Conservation (phyloP, 2,797 vertebrate genomes). For the Psittacula derbiana region DNA sequence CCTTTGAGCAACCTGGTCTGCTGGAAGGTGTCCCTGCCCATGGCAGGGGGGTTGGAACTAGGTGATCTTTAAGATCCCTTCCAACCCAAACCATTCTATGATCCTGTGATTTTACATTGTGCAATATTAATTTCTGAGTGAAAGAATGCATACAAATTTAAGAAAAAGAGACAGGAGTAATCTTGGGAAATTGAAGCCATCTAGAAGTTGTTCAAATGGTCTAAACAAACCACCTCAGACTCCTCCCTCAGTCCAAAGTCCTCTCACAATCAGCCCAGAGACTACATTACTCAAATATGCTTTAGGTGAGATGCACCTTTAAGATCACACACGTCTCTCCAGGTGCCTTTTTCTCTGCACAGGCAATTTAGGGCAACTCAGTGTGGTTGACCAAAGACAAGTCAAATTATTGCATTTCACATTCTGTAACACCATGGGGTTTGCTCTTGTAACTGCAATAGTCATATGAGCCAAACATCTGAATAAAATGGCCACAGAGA, state of each 20-base stretch:
- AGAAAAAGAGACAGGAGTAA: not conserved
- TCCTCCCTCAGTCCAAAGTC: not conserved
- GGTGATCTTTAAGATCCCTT: no score
- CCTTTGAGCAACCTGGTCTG: no score
- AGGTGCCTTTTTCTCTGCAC: not conserved
- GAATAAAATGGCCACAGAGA: not conserved
- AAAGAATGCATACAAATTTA: not conserved
- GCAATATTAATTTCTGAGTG: not conserved
- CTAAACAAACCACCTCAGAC: not conserved
- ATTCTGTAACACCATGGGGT: not conserved
- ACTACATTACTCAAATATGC: not conserved
- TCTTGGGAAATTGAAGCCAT: not conserved
- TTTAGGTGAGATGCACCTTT: not conserved
- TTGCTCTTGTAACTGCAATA: not conserved
- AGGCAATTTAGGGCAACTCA: not conserved
- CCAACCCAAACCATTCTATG: not conserved
- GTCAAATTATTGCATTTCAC: not conserved
- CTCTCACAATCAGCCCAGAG: not conserved
- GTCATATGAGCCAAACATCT: fast-evolving
- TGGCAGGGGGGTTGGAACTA: no score
- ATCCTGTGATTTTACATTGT: not conserved
- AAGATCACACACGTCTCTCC: not conserved
- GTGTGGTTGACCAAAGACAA: not conserved
- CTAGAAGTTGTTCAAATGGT: not conserved
- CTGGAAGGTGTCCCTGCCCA: no score